Base-by-base conservation (phyloP, 2,113 vertebrate genomes). In the Edolisoma coerulescens region DNA sequence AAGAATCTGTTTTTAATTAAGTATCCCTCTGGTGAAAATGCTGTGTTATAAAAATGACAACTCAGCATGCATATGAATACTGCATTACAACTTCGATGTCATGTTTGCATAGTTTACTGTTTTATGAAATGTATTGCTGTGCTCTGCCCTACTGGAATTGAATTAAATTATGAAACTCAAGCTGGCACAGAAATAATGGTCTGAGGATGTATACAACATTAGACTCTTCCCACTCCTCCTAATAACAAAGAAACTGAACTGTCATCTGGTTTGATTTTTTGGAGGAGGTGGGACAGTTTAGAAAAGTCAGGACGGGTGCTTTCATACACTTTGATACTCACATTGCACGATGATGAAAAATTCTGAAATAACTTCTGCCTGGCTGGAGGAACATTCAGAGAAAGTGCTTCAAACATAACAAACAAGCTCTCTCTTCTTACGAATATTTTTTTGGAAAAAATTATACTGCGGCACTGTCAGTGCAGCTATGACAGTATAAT, bases 141-240 rank as follows among this genome's bases (percentile, higher is more conserved):
- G 89, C 39, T 70, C 81, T 89, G 52, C 11, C 10, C 86, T 94
- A 96, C 94, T 97, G 94, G 95, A 97, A 97, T 93, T 68, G 95
- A 97, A 97, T 97, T 97, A 96, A 96, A 96, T 97, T 95, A 95
- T 95, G 87, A 96, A 96, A 84, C 82, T 96, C 88, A 97, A 97
- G 91, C 92, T 97, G 93, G 83, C 87, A 96, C 65, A 91, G 87
- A 96, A 97, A 90, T 94, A 97, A 90, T 78, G 91, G 88, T 76
- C 69, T 69, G 21, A 86, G 80, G 90, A 76, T 90, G 80, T 89
- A 75, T 56, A 60, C 37, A 86, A 12, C 53, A 75, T 75, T 30
- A 89, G 85, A 92, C 33, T 90, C 67, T 90, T 90, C 68, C 76
- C 56, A 78, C 41, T 91, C 41, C 39, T 95, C 70, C 52, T 80